Conservation (phyloP, 2,113 vertebrate species). For the Dipodomys stephensi region DNA sequence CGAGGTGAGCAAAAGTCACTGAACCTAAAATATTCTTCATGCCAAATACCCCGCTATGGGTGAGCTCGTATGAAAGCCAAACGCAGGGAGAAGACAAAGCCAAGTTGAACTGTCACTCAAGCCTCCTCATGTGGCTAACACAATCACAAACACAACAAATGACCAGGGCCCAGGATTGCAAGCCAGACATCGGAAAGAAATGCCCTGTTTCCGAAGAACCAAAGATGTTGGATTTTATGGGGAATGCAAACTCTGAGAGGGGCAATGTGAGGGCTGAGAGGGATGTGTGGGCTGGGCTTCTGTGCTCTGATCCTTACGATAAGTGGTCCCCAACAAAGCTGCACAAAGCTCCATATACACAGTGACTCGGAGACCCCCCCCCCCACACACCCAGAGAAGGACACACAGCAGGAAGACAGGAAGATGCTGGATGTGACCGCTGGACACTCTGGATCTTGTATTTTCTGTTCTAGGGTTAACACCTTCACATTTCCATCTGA, state of each 20-base stretch:
- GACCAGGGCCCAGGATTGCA: not conserved
- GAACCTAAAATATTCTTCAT: not conserved
- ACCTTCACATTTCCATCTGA: not conserved
- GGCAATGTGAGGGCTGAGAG: not conserved
- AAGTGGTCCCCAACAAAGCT: not conserved
- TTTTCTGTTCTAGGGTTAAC: not conserved
- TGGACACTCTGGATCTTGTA: not conserved
- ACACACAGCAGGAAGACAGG: not conserved
- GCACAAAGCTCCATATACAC: not conserved
- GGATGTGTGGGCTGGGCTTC: not conserved
- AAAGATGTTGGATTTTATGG: not conserved
- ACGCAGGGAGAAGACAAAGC: not conserved
- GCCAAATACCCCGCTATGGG: not conserved
- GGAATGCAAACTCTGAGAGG: not conserved
- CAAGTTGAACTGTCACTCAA: not conserved
- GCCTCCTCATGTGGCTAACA: not conserved
- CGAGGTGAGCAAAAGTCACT: conserved; percentile 6
- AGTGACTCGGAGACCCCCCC: not conserved
- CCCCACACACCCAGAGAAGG: not conserved
- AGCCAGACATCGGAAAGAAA: not conserved
- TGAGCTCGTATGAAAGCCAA: not conserved
- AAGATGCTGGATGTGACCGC: not conserved
- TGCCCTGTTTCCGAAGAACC: not conserved
- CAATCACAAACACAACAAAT: not conserved
- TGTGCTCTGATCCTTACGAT: not conserved